Conservation (phyloP, 2,888 invertebrate species). For the Polia nebulosa region DNA sequence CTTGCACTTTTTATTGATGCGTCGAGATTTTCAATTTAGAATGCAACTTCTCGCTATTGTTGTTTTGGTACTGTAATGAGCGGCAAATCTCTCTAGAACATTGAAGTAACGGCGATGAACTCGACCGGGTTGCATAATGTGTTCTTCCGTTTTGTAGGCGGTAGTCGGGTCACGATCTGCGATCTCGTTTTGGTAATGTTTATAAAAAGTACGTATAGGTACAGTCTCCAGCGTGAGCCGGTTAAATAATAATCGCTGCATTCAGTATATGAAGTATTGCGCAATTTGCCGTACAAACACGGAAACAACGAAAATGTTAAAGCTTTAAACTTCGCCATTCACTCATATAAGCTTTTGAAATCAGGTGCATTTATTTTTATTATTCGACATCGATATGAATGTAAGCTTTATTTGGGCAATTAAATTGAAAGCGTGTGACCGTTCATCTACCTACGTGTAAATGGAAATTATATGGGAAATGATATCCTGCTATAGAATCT, state of each 20-base stretch:
- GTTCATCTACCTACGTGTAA: neutral
- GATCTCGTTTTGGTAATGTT: constrained; percentile 56
- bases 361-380: neutral
- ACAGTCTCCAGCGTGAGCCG: constrained; percentile 23
- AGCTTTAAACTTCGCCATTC: constrained; percentile 20
- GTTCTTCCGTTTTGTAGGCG: constrained; percentile 60
- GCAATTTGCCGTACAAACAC: constrained; percentile 43
- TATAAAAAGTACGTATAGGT: constrained; percentile 49
- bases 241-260: constrained; percentile 37
- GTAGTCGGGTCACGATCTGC: constrained; percentile 61
- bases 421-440: neutral
- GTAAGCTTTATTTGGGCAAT: neutral
- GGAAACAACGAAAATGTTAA: constrained; percentile 28
- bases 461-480: neutral
- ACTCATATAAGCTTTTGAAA: neutral
- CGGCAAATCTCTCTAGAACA: constrained; percentile 61
- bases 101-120: constrained; percentile 60
- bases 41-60: constrained; percentile 64
- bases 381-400: neutral
- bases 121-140: constrained; percentile 62
- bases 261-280: constrained; percentile 43
- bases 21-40: constrained; percentile 45
- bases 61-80: constrained; percentile 56
- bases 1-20: constrained; percentile 60
- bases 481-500: neutral